A percentile compares a stretch with the other conserved stretches of the same genome.
phyloP scores from a whole-genome alignment of 2,888 invertebrate species.

The Hypena proboscidalis region DNA sequence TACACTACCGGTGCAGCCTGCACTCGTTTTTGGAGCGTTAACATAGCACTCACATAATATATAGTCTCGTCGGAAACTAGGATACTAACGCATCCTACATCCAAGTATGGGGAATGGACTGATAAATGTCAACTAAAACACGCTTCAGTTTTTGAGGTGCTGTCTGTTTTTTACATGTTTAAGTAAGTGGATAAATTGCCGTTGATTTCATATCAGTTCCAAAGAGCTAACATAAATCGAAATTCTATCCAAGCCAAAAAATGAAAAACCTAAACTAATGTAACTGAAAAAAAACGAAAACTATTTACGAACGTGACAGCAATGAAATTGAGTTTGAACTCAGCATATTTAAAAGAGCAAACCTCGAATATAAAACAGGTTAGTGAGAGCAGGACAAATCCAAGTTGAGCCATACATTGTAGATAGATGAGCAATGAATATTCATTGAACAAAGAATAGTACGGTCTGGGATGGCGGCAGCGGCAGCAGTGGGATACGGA shows the following conservation, averaged over 20 bases:
- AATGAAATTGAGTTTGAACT: constrained; percentile 1
- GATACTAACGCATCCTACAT: too few species aligned
- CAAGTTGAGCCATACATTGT: constrained; percentile 34
- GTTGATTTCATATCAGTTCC: too few species aligned
- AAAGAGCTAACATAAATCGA: too few species aligned
- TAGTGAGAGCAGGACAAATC: constrained; percentile 11
- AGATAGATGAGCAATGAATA: constrained; percentile 58
- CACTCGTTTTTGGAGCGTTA: constrained; percentile 34
- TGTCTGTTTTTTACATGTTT: too few species aligned
- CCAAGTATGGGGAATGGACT: too few species aligned
- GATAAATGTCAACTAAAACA: constrained; percentile 36
- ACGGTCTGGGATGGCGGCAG: constrained; percentile 29
- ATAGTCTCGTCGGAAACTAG: constrained; percentile 29
- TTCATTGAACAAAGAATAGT: constrained; percentile 58
- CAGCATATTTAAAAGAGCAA: too few species aligned
- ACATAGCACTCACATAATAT: constrained; percentile 41
- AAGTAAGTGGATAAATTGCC: too few species aligned
- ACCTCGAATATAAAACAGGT: constrained; percentile 15
- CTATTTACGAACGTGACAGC: constrained; percentile 11
- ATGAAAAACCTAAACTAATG: too few species aligned
- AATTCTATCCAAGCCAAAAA: too few species aligned
- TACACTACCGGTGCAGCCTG: constrained; percentile 35
- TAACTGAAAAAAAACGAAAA: too few species aligned
- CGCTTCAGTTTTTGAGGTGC: constrained; percentile 23
- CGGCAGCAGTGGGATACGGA: too few species aligned